Evolutionary conservation across 2,797 vertebrate species (phyloP).

Genomic region (Chloroceryle amazona): DNA sequence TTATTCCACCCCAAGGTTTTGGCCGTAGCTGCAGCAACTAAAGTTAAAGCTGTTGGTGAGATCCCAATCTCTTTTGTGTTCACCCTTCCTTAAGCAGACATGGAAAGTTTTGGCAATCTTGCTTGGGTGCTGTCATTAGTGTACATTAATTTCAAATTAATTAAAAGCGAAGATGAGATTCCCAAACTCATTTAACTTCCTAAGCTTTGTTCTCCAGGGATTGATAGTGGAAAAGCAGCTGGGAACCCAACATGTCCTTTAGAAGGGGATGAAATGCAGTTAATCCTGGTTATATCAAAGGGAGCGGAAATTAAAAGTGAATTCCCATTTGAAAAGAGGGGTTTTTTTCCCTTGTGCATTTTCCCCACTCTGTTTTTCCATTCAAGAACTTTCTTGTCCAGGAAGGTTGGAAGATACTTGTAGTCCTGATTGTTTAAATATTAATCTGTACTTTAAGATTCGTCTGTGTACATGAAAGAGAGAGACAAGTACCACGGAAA

Average conservation of each 20-base stretch:
- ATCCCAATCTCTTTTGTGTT: not conserved
- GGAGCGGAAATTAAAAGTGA: conserved; percentile 19
- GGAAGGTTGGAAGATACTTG: conserved; percentile 29
- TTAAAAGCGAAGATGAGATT: conserved; percentile 33
- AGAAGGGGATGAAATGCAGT: conserved; percentile 3
- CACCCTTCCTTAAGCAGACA: not conserved
- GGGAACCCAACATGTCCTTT: conserved; percentile 28
- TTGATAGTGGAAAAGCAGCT: not conserved
- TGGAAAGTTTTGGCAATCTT: conserved; percentile 27
- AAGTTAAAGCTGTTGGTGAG: conserved; percentile 7
- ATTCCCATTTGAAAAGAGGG: not conserved
- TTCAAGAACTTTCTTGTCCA: not conserved
- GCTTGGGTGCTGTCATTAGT: not conserved
- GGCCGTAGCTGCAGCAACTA: not conserved
- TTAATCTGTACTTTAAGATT: conserved; percentile 48
- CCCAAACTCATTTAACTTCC: conserved; percentile 53
- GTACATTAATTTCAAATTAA: conserved; percentile 56
- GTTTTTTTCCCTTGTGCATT: not conserved
- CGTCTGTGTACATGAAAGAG: not conserved
- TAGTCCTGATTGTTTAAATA: conserved; percentile 53
- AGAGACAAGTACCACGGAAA: conserved; percentile 20
- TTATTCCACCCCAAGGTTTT: not conserved
- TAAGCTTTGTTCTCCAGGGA: conserved; percentile 57
- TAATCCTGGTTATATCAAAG: conserved; percentile 50
- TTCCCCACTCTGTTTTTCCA: not conserved